Conservation (phyloP, 2,888 invertebrate genomes). For the Hypena proboscidalis region DNA sequence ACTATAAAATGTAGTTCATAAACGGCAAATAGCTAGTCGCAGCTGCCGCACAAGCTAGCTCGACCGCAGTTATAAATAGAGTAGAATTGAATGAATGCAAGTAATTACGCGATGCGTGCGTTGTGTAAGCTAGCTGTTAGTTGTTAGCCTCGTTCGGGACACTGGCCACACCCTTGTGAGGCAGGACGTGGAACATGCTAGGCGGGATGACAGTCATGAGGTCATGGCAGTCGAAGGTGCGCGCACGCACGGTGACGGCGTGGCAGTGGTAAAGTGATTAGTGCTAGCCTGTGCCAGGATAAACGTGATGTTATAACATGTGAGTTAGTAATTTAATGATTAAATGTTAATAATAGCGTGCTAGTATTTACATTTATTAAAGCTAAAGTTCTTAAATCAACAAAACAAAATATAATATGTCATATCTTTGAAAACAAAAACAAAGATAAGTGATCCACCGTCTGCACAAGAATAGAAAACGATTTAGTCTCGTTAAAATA, state of each 20-base stretch:
- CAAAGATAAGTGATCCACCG: too few species aligned
- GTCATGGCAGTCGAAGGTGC: conserved; percentile 2
- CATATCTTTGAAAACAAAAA: too few species aligned
- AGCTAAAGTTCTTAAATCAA: too few species aligned
- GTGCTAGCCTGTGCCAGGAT: not conserved
- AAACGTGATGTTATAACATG: not conserved
- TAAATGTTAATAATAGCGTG: too few species aligned
- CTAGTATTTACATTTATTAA: too few species aligned
- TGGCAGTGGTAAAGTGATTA: not conserved
- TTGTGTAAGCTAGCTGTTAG: conserved; percentile 51
- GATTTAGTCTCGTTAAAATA: too few species aligned
- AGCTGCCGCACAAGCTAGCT: not conserved
- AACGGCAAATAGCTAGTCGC: too few species aligned
- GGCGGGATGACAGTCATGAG: too few species aligned
- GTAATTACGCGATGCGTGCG: conserved; percentile 65
- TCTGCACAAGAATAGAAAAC: too few species aligned
- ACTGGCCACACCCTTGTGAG: conserved; percentile 21
- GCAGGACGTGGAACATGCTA: not conserved
- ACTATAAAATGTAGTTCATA: too few species aligned
- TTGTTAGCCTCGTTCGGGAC: conserved; percentile 48
- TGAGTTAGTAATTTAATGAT: too few species aligned
- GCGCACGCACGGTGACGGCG: not conserved
- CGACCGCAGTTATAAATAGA: conserved; percentile 53
- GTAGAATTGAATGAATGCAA: conserved; percentile 58
- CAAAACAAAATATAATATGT: too few species aligned